These are phyloP conservation scores for Novumbra hubbsi DNA, from an alignment of 2,797 vertebrate genomes.

Conservation along the genomic window DNA sequence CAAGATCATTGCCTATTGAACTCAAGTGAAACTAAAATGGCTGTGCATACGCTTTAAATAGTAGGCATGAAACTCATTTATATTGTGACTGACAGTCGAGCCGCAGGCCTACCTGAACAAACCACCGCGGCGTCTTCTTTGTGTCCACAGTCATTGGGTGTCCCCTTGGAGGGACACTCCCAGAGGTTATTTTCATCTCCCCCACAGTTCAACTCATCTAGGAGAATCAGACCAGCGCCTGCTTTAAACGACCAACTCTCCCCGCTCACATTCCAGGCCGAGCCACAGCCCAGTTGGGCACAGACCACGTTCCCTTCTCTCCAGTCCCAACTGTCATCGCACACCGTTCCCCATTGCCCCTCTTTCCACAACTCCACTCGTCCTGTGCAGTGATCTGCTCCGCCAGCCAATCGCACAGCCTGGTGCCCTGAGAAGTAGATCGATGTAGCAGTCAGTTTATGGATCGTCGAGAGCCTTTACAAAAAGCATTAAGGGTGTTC, in stretches of 20 bases:
- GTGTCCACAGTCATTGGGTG: conserved; percentile 46
- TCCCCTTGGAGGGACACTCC: conserved; percentile 20
- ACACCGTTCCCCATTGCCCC: conserved; percentile 50
- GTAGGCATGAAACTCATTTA: background rate
- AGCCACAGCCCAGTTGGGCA: conserved; percentile 47
- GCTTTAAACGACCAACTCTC: conserved; percentile 11
- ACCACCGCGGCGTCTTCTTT: conserved; percentile 53
- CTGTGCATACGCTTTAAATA: background rate
- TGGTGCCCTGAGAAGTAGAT: conserved; percentile 32
- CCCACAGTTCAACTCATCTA: conserved; percentile 45
- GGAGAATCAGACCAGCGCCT: conserved; percentile 35
- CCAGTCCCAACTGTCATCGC: conserved; percentile 48
- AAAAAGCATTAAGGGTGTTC: no score
- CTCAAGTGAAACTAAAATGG: no score
- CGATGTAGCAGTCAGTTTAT: conserved; percentile 4
- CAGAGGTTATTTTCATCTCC: conserved; percentile 46
- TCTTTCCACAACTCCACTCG: conserved; percentile 45
- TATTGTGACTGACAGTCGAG: background rate
- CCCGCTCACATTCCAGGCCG: background rate
- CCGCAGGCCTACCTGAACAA: conserved; percentile 50
- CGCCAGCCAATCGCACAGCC: conserved; percentile 34
- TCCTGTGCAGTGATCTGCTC: conserved; percentile 41
- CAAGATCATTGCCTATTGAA: no score
- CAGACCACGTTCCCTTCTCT: conserved; percentile 47
- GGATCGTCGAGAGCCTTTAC: no score